Evolutionary conservation across 2,888 invertebrate species (phyloP).

Genomic region (Plagiodera versicolora): DNA sequence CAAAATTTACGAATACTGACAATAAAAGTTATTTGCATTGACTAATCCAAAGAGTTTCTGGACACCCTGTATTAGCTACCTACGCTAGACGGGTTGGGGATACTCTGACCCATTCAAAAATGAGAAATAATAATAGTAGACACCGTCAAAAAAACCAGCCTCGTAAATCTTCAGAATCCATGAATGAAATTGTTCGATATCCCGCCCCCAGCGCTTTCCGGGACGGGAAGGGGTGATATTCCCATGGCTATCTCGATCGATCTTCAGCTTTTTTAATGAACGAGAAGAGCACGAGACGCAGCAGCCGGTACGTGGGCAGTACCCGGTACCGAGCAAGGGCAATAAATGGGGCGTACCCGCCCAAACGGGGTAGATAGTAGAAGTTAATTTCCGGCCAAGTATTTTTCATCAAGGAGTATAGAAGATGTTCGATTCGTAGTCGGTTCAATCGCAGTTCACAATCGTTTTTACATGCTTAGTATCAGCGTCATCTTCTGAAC

Average conservation of each 20-base stretch:
- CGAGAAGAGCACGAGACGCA: slow-evolving; percentile 7
- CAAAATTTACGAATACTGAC: no score
- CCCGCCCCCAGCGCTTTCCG: slow-evolving; percentile 6
- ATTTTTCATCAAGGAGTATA: slow-evolving; percentile 26
- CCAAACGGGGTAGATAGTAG: slow-evolving; percentile 42
- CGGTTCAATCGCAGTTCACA: neutral
- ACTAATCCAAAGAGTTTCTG: no score
- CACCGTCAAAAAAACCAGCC: neutral
- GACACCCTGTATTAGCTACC: no score
- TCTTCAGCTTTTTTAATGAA: slow-evolving; percentile 13
- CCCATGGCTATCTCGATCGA: slow-evolving; percentile 12
- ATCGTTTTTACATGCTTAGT: neutral
- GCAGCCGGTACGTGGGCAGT: slow-evolving; percentile 23
- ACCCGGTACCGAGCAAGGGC: slow-evolving; percentile 24
- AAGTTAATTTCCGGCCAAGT: slow-evolving; percentile 44
- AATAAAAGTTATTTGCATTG: no score
- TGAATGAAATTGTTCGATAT: neutral
- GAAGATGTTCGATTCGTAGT: neutral
- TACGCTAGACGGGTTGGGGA: no score
- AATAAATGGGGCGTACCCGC: slow-evolving; percentile 39
- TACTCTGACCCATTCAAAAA: neutral
- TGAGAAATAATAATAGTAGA: neutral
- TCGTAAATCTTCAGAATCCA: slow-evolving; percentile 7
- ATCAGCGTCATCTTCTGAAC: neutral
- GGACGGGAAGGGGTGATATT: slow-evolving; percentile 14